phyloP scores from a whole-genome alignment of 2,888 invertebrate genomes.

The Parthenolecanium corni region DNA sequence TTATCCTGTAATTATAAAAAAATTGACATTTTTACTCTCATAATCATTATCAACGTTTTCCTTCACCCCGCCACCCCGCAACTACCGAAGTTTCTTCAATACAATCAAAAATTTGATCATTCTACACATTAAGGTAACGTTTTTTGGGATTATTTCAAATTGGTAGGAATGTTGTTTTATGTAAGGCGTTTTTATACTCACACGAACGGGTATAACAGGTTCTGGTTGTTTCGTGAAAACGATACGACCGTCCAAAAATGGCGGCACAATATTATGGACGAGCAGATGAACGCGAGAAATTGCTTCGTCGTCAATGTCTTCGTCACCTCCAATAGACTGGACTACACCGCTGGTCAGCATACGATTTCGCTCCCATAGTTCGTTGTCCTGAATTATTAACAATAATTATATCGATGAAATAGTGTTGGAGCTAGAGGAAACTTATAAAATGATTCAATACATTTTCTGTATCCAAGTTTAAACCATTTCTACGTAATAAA shows the following conservation, averaged over 20 bases:
- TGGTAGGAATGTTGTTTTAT: no score
- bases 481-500: not conserved
- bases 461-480: no score
- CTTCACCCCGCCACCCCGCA: no score
- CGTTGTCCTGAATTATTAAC: constrained; percentile 59
- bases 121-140: no score
- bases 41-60: no score
- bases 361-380: constrained; percentile 95
- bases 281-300: constrained; percentile 88
- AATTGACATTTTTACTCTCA: no score
- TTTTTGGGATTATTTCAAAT: no score
- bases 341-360: constrained; percentile 94
- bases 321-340: constrained; percentile 72
- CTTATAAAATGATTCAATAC: no score
- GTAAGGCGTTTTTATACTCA: constrained; percentile 37
- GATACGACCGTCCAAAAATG: constrained; percentile 95
- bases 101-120: no score
- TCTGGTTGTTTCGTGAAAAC: constrained; percentile 99
- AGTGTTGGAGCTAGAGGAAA: not conserved
- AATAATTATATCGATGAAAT: constrained; percentile 8
- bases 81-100: no score
- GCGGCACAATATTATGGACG: constrained; percentile 96
- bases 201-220: constrained; percentile 87
- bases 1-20: constrained; percentile 52
- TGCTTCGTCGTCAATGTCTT: constrained; percentile 91